These are phyloP conservation scores for Diplodus puntazzo DNA, from an alignment of 2,797 vertebrate genomes.

Conservation along the genomic window DNA sequence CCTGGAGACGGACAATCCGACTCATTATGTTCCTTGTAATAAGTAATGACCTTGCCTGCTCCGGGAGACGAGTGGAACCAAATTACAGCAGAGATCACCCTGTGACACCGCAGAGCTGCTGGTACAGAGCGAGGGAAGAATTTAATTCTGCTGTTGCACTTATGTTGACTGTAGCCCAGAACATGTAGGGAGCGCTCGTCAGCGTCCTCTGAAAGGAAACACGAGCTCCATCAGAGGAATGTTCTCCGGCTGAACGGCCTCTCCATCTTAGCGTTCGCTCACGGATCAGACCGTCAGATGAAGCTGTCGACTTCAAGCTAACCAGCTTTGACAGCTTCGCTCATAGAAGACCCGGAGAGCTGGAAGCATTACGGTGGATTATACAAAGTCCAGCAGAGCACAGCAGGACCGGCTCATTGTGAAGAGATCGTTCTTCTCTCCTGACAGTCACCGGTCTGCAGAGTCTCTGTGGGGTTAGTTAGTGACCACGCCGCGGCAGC, in stretches of 20 bases:
- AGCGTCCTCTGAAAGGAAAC: slow-evolving; percentile 21
- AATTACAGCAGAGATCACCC: slow-evolving; percentile 27
- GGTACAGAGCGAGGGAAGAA: not conserved
- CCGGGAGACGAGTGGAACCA: slow-evolving; percentile 26
- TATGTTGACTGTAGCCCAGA: not conserved
- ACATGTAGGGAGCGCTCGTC: slow-evolving; percentile 19
- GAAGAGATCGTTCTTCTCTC: slow-evolving; percentile 36
- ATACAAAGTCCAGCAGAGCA: slow-evolving; percentile 61
- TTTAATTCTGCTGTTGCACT: slow-evolving; percentile 32
- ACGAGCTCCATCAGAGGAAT: slow-evolving; percentile 20
- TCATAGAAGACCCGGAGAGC: slow-evolving; percentile 47
- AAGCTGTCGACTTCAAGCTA: slow-evolving; percentile 45
- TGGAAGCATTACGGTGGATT: slow-evolving; percentile 62
- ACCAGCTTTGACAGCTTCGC: slow-evolving; percentile 54
- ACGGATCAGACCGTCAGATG: slow-evolving; percentile 20
- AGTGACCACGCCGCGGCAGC: slow-evolving; percentile 24
- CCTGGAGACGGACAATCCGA: slow-evolving; percentile 35
- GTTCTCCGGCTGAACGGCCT: not conserved
- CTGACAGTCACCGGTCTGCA: slow-evolving; percentile 43
- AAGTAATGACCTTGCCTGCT: slow-evolving; percentile 49
- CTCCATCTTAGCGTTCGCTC: not conserved
- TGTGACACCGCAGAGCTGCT: not conserved
- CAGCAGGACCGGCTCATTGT: slow-evolving; percentile 50
- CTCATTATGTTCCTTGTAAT: slow-evolving; percentile 37
- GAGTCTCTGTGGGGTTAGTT: slow-evolving; percentile 24